Percentiles rank a stretch among this genome's conserved stretches.
Evolutionary conservation across 1,140 invertebrate species (phyloP).

Genomic region (Drosophila seguyi): DNA sequence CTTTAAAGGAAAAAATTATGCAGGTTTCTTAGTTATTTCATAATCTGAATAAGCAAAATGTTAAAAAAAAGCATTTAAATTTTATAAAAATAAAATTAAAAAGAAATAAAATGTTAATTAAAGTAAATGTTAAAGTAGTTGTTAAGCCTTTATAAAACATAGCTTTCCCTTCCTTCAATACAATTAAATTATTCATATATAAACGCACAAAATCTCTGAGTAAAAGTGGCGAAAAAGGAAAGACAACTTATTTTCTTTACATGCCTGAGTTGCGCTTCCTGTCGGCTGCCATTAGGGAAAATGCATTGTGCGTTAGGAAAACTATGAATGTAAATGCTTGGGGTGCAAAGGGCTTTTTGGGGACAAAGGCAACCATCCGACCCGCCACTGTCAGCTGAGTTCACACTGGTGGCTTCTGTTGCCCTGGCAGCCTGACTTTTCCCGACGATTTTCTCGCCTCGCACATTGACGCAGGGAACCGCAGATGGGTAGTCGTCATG

Average conservation of each 20-base stretch:
- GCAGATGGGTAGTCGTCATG: slow-evolving; percentile 1
- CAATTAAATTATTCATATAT: too few relatives aligned
- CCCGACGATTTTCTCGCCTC: slow-evolving; percentile 6
- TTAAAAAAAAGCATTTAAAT: background rate
- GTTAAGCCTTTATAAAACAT: too few relatives aligned
- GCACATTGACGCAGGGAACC: background rate
- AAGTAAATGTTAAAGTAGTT: too few relatives aligned
- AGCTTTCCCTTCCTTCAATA: background rate
- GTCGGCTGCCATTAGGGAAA: slow-evolving; percentile 25
- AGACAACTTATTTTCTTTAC: background rate
- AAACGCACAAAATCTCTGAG: background rate
- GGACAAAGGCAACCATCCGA: slow-evolving; percentile 25
- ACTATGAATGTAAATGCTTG: slow-evolving; percentile 6
- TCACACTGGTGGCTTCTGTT: slow-evolving; percentile 39
- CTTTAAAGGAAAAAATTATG: background rate
- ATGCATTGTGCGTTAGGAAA: slow-evolving; percentile 33
- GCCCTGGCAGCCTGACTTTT: slow-evolving; percentile 32
- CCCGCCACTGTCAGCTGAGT: slow-evolving; percentile 24
- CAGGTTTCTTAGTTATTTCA: background rate
- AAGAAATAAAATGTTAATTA: background rate
- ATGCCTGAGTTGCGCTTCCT: slow-evolving; percentile 6
- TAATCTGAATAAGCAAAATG: background rate
- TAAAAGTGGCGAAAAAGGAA: background rate
- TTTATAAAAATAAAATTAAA: background rate
- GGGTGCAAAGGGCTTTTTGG: slow-evolving; percentile 22